Conservation (phyloP, 2,797 vertebrate genomes). For the Setipinna tenuifilis region DNA sequence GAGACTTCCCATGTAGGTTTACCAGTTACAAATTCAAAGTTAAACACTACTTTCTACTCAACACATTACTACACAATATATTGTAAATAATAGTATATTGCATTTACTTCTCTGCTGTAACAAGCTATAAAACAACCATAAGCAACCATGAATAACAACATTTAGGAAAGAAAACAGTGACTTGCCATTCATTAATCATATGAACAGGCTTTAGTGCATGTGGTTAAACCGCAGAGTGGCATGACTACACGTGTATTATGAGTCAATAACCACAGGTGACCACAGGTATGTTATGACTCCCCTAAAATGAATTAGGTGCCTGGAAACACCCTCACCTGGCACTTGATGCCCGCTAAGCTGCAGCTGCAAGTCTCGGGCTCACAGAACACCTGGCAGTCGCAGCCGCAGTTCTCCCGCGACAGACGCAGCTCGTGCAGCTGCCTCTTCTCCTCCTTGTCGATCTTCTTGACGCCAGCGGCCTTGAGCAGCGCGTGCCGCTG, state of each 20-base stretch:
- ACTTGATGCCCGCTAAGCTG: slow-evolving; percentile 93
- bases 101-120: not conserved
- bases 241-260: not conserved
- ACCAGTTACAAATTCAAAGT: not conserved
- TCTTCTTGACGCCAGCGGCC: slow-evolving; percentile 89
- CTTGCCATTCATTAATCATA: not conserved
- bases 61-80: not conserved
- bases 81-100: not conserved
- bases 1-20: not conserved
- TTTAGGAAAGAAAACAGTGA: not conserved
- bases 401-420: slow-evolving; percentile 93
- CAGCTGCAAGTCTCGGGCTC: slow-evolving; percentile 96
- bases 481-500: slow-evolving; percentile 86
- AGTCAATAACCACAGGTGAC: no score
- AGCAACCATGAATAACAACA: not conserved
- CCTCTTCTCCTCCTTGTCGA: slow-evolving; percentile 92
- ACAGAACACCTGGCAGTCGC: slow-evolving; percentile 90
- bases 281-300: not conserved
- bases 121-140: not conserved
- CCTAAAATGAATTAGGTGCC: not conserved
- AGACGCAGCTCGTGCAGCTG: slow-evolving; percentile 89
- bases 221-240: not conserved
- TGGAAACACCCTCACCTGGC: slow-evolving; percentile 82
- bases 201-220: not conserved
- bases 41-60: not conserved